These are phyloP conservation scores for Scytalopus superciliaris DNA, from an alignment of 2,113 vertebrate species.

Conservation along the genomic window DNA sequence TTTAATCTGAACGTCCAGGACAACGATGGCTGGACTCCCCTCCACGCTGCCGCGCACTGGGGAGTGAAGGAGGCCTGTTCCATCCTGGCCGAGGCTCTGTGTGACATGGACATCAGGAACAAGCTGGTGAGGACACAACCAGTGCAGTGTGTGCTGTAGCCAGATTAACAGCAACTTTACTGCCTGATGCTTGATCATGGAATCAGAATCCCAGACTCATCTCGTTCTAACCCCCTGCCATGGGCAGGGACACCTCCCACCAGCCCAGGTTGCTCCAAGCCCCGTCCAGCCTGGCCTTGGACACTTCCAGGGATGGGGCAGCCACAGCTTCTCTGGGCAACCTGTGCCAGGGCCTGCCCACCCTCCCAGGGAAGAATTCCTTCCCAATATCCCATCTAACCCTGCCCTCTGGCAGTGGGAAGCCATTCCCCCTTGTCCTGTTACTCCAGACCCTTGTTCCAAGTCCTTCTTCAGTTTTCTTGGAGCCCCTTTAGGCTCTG, in stretches of 20 bases:
- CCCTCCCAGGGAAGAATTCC: background rate
- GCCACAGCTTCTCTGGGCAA: accelerated
- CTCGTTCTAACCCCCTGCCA: background rate
- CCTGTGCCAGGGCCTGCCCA: background rate
- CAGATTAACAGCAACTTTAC: background rate
- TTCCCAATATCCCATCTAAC: background rate
- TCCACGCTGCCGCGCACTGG: constrained; percentile 94
- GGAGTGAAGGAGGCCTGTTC: constrained; percentile 89
- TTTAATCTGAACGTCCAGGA: constrained; percentile 87
- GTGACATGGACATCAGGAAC: constrained; percentile 91
- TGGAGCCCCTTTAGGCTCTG: background rate
- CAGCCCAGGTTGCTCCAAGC: accelerated
- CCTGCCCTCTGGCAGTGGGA: background rate
- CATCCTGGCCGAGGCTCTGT: constrained; percentile 88
- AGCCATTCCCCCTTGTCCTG: background rate
- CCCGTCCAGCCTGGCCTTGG: accelerated
- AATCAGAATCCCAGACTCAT: background rate
- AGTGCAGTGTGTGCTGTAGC: background rate
- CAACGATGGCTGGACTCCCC: constrained; percentile 91
- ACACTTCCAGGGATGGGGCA: background rate
- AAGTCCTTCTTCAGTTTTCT: background rate
- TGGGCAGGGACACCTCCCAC: background rate
- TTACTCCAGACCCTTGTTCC: background rate
- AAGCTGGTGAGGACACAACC: constrained; percentile 82
- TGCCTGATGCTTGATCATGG: background rate